Base-by-base conservation (phyloP, 2,797 vertebrate species). In the Urophycis tenuis region DNA sequence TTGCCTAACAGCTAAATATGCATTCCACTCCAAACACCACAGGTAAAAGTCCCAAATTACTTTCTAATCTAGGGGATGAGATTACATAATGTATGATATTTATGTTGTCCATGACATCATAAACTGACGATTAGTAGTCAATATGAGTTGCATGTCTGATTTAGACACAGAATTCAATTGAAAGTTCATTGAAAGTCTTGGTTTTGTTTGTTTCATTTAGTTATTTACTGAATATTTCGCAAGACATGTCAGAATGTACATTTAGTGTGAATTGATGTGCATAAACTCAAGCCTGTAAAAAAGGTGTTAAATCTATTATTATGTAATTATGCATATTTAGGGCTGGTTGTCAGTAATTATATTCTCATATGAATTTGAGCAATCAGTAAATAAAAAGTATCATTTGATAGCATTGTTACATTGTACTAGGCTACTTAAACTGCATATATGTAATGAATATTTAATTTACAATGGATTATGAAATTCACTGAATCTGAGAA, bases 1-100 rank as follows among this genome's bases (percentile, higher is more conserved):
- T 2, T 29, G 14, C 29, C 41, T 72, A 15, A 72, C 22, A 74
- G 22, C 64, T 36, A 9, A 80, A 84, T 73, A 86, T 84, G 79
- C 0, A 0, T 0, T 79, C 82, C 81, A 45, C 41, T 31, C 45
- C 80, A 32, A 75, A 77, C 77, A 79, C 0, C 77, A 53, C 82
- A 82, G 87, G 90, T 90, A 85, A 79, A 84, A n/a, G 49, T 60
- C 7, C 11, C 6, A n/a, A 60, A 67, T 67, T 67, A 67, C 60
- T 67, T 25, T 64, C 10, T 72, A 25, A 73, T 36, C 25, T 73
- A 35, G 33, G 22, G 19, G 33, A 6, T n/a, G 22, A 25, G 36
- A 73, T 73, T 67, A 25, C 60, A 67, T 67, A n/a, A 67, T 29
- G 29, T 67, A 29, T 11, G n/a, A 29, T 29, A 25, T 60, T 60